Evolutionary conservation across 2,797 vertebrate genomes (phyloP), one percentile per base, ranked within the genome.

Genomic region (Halcyon badia): DNA sequence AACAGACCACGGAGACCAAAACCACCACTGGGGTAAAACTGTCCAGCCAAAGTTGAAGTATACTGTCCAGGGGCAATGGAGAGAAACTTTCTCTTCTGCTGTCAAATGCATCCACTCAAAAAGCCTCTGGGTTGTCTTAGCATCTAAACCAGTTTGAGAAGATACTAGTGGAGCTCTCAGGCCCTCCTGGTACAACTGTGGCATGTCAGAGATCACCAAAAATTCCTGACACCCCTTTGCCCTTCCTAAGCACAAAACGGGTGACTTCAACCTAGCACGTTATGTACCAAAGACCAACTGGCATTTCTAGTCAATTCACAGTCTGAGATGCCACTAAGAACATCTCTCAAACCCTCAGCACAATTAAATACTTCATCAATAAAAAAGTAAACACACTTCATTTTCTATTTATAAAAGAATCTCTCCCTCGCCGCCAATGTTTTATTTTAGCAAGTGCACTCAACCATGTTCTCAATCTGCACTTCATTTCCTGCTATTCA

Each of bases 401-500:
- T 96, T 94, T 97, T 84, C 95, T 97, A 87, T 95, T 84, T 97
- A 94, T 95, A 92, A 95, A 97, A 87, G 70, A 94, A 93, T 95
- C 58, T 69, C n/a, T 95, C 90, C 82, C 84, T 75, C 33, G 83
- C 42, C 62, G 49, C 3, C 84, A 41, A 66, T 93, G 95, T 96
- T 97, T 97, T 97, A 96, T 97, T 97, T 97, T 96, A 97, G 96
- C 83, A 97, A 97, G 95, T 96, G 94, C 95, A 97, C 93, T 97
- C 96, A 96, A 97, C 94, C 97, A 92, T 97, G 91, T 89, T 97
- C 94, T 93, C 94, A 96, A 94, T 96, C 96, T 97, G 96, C 94
- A 97, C 89, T 97, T 97, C 89, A 97, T 97, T 98, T 98, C 98
- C 96, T 98, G 94, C 96, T 95, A 98, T 97, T 98, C 97, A 97